Conservation (phyloP, 2,113 vertebrate genomes). For the Illadopsis cleaveri region DNA sequence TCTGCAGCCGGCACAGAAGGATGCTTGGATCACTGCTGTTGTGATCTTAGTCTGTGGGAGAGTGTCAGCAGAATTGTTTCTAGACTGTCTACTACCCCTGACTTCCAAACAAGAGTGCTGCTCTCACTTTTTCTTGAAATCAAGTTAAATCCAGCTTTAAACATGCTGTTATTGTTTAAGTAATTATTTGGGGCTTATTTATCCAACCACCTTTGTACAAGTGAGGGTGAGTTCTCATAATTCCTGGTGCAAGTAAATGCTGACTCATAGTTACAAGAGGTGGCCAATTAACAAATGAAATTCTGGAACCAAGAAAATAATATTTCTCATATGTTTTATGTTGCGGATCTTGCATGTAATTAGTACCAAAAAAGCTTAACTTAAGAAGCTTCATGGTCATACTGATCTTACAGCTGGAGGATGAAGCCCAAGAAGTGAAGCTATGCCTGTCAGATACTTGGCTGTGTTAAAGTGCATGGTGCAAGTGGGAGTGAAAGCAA, state of each 20-base stretch:
- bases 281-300: background rate
- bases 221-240: background rate
- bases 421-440: background rate
- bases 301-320: background rate
- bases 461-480: background rate
- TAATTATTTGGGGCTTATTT: background rate
- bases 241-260: background rate
- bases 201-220: background rate
- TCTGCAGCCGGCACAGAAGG: background rate
- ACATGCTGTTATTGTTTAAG: background rate
- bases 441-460: background rate
- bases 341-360: background rate
- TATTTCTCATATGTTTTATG: background rate
- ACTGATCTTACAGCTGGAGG: background rate
- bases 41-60: background rate
- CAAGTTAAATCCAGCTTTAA: background rate
- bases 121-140: background rate
- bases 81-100: background rate
- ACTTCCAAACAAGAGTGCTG: background rate
- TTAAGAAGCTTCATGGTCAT: background rate
- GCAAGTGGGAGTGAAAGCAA: background rate
- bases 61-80: background rate
- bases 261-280: background rate
- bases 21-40: background rate
- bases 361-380: background rate